A percentile compares a stretch with the other conserved stretches of the same genome.
phyloP scores from a whole-genome alignment of 2,797 vertebrate species.

The Crenuchus spilurus region DNA sequence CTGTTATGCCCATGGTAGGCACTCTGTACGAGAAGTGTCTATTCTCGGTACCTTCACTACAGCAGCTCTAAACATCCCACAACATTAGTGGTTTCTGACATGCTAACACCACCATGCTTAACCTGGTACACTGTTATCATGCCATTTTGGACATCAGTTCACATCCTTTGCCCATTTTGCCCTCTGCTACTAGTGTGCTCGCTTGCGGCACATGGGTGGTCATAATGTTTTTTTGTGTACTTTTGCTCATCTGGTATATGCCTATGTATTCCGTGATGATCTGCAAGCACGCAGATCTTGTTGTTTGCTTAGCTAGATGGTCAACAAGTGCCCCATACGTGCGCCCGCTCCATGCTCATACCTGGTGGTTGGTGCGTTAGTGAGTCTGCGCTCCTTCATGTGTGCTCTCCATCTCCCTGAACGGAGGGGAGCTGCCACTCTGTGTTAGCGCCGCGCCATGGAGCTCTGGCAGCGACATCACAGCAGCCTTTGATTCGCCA shows the following conservation, averaged over 20 bases:
- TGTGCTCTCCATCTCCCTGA: slow-evolving; percentile 58
- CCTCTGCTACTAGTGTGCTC: no score
- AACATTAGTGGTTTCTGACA: no score
- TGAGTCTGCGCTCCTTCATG: slow-evolving; percentile 11
- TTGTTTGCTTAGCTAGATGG: slow-evolving; percentile 11
- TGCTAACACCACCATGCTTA: no score
- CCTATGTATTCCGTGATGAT: not conserved
- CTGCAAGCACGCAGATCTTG: slow-evolving; percentile 22
- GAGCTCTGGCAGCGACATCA: slow-evolving; percentile 76
- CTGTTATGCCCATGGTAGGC: no score
- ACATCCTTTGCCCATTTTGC: no score
- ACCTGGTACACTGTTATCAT: no score
- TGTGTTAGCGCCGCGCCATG: slow-evolving; percentile 78
- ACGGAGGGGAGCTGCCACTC: slow-evolving; percentile 77
- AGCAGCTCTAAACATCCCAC: no score
- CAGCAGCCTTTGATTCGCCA: slow-evolving; percentile 77
- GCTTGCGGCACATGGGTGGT: no score
- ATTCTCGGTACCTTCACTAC: no score
- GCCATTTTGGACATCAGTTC: no score
- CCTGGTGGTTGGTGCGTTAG: slow-evolving; percentile 14
- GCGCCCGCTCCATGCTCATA: slow-evolving; percentile 1
- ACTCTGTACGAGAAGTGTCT: no score
- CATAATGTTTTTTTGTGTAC: no score
- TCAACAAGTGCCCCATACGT: slow-evolving; percentile 28
- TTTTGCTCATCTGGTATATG: not conserved